Conservation (phyloP, 2,113 vertebrate genomes). For the Speoplatyrhinus poulsoni region DNA sequence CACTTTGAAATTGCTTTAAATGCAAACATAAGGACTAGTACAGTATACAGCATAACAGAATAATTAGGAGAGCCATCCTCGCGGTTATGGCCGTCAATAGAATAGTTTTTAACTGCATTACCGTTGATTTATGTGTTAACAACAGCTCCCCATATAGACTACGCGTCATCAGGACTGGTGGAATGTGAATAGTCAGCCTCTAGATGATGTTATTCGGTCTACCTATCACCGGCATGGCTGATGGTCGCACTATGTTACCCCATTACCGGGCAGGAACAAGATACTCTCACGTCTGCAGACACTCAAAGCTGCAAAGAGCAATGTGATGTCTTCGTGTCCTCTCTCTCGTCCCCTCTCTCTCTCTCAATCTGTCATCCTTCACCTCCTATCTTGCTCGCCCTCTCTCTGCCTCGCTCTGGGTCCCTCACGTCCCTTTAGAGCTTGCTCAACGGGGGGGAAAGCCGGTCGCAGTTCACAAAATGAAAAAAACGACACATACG, state of each 20-base stretch:
- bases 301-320: constrained; percentile 71
- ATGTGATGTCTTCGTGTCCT: constrained; percentile 62
- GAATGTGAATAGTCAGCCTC: constrained; percentile 4
- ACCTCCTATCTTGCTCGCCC: constrained; percentile 38
- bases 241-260: background rate
- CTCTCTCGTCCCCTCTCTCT: constrained; percentile 30
- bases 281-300: constrained; percentile 55
- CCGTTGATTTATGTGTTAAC: background rate
- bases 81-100: background rate
- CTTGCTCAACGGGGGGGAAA: constrained; percentile 18
- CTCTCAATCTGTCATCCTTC: constrained; percentile 42
- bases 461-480: constrained; percentile 28
- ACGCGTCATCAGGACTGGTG: background rate
- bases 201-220: constrained; percentile 9
- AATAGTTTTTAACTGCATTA: background rate
- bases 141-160: background rate
- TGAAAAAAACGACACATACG: too few species aligned
- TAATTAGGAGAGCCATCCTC: background rate
- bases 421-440: constrained; percentile 38
- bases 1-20: background rate
- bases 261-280: constrained; percentile 51
- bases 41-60: constrained; percentile 19
- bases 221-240: too few species aligned
- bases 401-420: constrained; percentile 11
- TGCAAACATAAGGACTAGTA: constrained; percentile 12